These are phyloP conservation scores for Leucopternis melanops DNA, from an alignment of 2,113 vertebrate genomes.

Conservation along the genomic window DNA sequence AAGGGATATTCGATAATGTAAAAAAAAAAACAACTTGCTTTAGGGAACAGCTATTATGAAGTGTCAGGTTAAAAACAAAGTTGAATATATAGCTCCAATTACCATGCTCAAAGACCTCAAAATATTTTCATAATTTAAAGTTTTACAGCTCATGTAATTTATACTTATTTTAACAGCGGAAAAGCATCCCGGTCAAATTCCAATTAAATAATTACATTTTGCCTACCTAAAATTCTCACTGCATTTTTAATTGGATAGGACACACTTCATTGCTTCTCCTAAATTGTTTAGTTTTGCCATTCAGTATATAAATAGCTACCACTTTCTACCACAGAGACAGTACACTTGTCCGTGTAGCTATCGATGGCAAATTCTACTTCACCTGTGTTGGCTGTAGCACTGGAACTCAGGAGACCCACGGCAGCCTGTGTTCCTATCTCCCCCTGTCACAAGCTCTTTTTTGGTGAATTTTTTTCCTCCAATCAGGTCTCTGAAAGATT, in stretches of 20 bases:
- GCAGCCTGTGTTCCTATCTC: neutral
- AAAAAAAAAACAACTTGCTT: neutral
- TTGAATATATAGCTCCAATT: conserved; percentile 51
- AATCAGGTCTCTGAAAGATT: neutral
- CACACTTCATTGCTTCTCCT: conserved; percentile 26
- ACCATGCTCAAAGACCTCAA: conserved; percentile 35
- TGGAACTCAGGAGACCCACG: neutral
- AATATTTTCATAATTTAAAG: conserved; percentile 46
- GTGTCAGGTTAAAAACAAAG: conserved; percentile 42
- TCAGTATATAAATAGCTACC: conserved; percentile 39
- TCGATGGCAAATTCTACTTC: neutral
- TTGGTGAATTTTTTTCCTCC: neutral
- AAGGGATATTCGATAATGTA: conserved; percentile 5
- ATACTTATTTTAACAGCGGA: conserved; percentile 25
- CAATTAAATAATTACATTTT: conserved; percentile 54
- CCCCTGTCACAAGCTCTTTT: neutral
- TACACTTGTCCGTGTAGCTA: neutral
- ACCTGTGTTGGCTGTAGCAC: neutral
- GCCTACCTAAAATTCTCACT: conserved; percentile 39
- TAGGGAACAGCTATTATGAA: conserved; percentile 21
- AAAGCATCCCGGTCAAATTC: conserved; percentile 34
- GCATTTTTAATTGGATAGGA: conserved; percentile 37
- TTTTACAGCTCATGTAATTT: conserved; percentile 19
- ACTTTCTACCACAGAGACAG: neutral
- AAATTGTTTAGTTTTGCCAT: conserved; percentile 47